These are phyloP conservation scores for Drosophila anomelani DNA, from an alignment of 2,888 invertebrate genomes.

Conservation along the genomic window DNA sequence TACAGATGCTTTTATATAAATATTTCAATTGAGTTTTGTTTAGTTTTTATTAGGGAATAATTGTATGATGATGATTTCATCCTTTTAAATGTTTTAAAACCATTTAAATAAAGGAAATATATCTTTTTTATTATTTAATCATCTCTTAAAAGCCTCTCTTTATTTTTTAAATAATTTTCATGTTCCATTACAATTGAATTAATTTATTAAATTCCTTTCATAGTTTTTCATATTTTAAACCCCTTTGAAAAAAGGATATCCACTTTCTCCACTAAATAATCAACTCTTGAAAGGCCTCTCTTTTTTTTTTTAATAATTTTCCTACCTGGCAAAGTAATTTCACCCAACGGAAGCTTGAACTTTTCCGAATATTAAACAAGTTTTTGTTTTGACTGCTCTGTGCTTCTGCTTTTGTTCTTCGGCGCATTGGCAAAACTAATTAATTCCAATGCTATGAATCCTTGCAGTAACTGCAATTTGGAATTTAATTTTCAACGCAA, in stretches of 20 bases:
- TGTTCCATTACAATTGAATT: too few relatives aligned
- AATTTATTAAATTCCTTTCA: too few relatives aligned
- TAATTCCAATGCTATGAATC: constrained; percentile 13
- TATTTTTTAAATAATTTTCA: too few relatives aligned
- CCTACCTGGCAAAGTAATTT: not conserved
- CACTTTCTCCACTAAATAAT: not conserved
- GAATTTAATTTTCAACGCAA: constrained; percentile 13
- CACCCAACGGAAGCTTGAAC: not conserved
- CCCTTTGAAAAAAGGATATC: not conserved
- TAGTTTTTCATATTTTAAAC: not conserved
- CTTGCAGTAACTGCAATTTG: constrained; percentile 1
- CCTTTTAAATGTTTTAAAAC: too few relatives aligned
- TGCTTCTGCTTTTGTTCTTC: constrained; percentile 1
- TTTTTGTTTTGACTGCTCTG: not conserved
- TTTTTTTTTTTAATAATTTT: not conserved
- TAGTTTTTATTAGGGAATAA: not conserved
- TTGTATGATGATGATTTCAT: too few relatives aligned
- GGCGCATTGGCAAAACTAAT: constrained; percentile 4
- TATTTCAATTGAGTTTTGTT: not conserved
- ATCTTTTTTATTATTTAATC: too few relatives aligned
- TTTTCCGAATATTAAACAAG: constrained; percentile 9
- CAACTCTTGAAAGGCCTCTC: not conserved
- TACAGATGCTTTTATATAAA: not conserved
- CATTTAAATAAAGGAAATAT: too few relatives aligned
- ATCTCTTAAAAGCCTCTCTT: too few relatives aligned